Percentiles rank a stretch among this genome's conserved stretches.
phyloP scores from a whole-genome alignment of 2,888 invertebrate species.

The Zhengitettix transpicula region DNA sequence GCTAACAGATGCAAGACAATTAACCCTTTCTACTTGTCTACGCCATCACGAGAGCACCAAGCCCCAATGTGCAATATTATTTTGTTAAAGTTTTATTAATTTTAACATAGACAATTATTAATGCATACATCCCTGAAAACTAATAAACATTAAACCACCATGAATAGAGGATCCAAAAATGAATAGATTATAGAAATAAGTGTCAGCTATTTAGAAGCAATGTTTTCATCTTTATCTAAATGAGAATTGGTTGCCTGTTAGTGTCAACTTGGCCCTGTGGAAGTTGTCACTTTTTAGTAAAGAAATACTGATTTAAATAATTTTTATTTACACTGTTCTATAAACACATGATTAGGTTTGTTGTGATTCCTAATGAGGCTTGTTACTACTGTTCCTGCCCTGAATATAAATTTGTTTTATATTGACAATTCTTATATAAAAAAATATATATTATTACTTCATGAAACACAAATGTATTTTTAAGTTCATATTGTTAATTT shows the following conservation, averaged over 20 bases:
- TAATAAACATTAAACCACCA: background rate
- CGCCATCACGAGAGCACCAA: constrained; percentile 4
- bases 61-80: constrained; percentile 6
- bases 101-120: constrained; percentile 4
- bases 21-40: background rate
- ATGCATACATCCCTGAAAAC: constrained; percentile 2
- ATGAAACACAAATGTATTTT: too few relatives aligned
- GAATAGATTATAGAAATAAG: background rate
- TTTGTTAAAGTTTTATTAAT: constrained; percentile 6
- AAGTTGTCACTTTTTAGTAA: background rate
- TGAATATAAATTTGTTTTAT: too few relatives aligned
- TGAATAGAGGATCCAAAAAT: too few relatives aligned
- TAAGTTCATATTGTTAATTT: too few relatives aligned
- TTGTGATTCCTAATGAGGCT: too few relatives aligned
- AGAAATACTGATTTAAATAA: too few relatives aligned
- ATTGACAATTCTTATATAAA: too few relatives aligned
- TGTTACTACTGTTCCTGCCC: too few relatives aligned
- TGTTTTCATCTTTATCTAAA: background rate
- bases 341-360: too few relatives aligned
- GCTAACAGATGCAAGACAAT: background rate
- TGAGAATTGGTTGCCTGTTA: constrained; percentile 18
- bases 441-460: too few relatives aligned
- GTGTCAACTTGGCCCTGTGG: constrained; percentile 23
- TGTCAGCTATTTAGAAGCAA: constrained; percentile 4
- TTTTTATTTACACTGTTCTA: too few relatives aligned